Conservation (phyloP, 2,888 invertebrate species). For the Oscheius sp. region DNA sequence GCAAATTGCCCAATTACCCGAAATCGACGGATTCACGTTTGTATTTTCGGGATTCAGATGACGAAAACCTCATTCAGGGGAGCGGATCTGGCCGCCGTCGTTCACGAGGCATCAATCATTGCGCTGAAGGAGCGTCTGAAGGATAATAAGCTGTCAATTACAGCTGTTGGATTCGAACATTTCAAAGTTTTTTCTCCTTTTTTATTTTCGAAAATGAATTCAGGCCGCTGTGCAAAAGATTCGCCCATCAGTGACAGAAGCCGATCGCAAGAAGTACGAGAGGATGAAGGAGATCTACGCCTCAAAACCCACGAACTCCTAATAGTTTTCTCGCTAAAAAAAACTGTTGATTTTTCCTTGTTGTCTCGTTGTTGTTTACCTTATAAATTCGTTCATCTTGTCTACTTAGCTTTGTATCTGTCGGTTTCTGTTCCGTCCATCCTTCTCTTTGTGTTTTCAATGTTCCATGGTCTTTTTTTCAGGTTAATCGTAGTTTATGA, state of each 20-base stretch:
- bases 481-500: slow-evolving; percentile 22
- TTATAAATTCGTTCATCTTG: slow-evolving; percentile 2
- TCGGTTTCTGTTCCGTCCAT: slow-evolving; percentile 2
- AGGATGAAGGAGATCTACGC: slow-evolving; percentile 58
- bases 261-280: slow-evolving; percentile 84
- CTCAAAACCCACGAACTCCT: slow-evolving; percentile 29
- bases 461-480: background rate
- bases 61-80: slow-evolving; percentile 77
- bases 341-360: slow-evolving; percentile 24
- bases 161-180: slow-evolving; percentile 46
- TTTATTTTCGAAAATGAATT: background rate
- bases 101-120: slow-evolving; percentile 87
- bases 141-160: slow-evolving; percentile 42
- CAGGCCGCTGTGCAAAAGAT: slow-evolving; percentile 83
- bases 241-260: slow-evolving; percentile 83
- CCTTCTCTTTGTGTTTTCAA: background rate
- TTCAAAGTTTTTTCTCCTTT: slow-evolving; percentile 37
- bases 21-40: slow-evolving; percentile 84
- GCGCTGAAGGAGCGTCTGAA: slow-evolving; percentile 82
- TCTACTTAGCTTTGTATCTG: background rate
- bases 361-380: background rate
- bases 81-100: slow-evolving; percentile 90
- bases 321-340: slow-evolving; percentile 9
- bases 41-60: slow-evolving; percentile 1
- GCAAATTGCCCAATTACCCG: slow-evolving; percentile 80